These are phyloP conservation scores for Serripes groenlandicus DNA, from an alignment of 2,888 invertebrate species.

Conservation along the genomic window DNA sequence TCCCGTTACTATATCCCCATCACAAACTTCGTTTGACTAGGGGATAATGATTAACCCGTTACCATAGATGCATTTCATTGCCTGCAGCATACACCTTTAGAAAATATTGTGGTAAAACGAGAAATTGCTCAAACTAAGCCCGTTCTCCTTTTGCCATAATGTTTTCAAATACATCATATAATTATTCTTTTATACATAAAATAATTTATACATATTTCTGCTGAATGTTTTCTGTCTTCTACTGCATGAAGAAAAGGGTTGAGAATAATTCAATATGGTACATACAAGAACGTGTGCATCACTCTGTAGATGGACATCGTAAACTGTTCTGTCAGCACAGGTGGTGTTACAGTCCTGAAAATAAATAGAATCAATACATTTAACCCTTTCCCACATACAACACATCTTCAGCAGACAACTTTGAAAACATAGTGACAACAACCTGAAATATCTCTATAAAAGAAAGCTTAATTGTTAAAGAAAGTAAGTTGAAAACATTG, in stretches of 20 bases:
- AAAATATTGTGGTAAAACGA: not conserved
- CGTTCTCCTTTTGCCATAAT: not conserved
- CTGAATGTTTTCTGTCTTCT: not conserved
- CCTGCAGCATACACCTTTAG: too few relatives aligned
- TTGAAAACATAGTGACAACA: not conserved
- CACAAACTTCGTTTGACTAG: too few relatives aligned
- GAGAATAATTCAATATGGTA: too few relatives aligned
- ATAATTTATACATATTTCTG: not conserved
- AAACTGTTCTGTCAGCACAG: constrained; percentile 35
- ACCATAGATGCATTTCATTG: too few relatives aligned
- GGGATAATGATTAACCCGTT: too few relatives aligned
- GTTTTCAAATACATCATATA: too few relatives aligned
- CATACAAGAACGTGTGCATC: constrained; percentile 53
- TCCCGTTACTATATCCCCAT: too few relatives aligned
- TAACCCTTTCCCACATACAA: not conserved
- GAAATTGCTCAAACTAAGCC: not conserved
- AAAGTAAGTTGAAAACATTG: not conserved
- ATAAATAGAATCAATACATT: not conserved
- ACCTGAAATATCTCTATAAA: too few relatives aligned
- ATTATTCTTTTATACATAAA: not conserved
- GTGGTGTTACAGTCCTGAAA: constrained; percentile 58
- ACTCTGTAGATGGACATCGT: constrained; percentile 47
- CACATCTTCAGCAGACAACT: not conserved
- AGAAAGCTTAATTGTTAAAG: too few relatives aligned
- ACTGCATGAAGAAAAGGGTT: too few relatives aligned